Conservation (phyloP, 1,140 invertebrate genomes). For the Drosophila parvula region DNA sequence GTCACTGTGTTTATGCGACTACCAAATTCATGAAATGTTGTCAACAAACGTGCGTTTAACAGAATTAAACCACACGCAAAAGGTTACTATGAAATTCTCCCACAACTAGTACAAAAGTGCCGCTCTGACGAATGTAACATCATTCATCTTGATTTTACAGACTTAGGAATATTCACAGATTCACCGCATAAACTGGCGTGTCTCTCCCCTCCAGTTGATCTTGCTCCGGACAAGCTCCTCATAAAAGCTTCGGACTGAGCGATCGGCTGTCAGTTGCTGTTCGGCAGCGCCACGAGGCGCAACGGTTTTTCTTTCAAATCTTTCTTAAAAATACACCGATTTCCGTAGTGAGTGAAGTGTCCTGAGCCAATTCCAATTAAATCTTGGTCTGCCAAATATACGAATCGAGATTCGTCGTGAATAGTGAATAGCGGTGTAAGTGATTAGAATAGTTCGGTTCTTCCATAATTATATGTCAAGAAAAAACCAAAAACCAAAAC, state of each 20-base stretch:
- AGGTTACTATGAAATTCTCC: not conserved
- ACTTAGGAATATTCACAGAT: not conserved
- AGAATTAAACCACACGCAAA: not conserved
- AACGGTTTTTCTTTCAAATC: constrained; percentile 21
- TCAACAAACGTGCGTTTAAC: no score
- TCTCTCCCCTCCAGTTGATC: constrained; percentile 5
- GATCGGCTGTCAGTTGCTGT: constrained; percentile 62
- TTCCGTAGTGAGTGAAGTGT: constrained; percentile 19
- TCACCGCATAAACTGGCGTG: not conserved
- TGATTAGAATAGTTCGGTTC: not conserved
- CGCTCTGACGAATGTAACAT: not conserved
- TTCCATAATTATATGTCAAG: constrained; percentile 3
- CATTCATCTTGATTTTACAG: not conserved
- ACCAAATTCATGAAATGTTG: not conserved
- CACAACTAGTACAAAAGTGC: not conserved
- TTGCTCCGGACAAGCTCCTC: constrained; percentile 38
- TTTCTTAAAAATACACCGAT: constrained; percentile 3
- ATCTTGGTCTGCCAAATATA: not conserved
- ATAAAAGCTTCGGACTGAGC: constrained; percentile 56
- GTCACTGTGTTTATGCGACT: not conserved
- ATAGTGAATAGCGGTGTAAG: constrained; percentile 12
- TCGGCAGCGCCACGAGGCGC: constrained; percentile 62
- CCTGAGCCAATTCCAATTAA: constrained; percentile 1
- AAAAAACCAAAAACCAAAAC: constrained; percentile 21
- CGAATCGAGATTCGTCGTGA: not conserved